These are phyloP conservation scores for Malachius bipustulatus DNA, from an alignment of 2,888 invertebrate genomes.

Conservation along the genomic window DNA sequence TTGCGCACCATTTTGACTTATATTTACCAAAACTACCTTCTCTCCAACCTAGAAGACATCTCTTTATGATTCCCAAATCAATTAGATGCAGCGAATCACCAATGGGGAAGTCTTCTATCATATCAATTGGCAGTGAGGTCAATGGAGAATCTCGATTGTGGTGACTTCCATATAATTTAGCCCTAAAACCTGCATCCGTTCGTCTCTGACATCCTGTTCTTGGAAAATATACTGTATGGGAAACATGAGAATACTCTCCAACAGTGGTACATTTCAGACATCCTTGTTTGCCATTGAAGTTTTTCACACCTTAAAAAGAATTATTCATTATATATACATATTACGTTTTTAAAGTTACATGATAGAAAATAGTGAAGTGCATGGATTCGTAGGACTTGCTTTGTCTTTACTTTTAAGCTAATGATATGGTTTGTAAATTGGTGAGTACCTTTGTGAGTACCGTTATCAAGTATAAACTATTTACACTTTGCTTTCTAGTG, in stretches of 20 bases:
- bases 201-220: conserved; percentile 10
- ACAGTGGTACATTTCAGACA: conserved; percentile 16
- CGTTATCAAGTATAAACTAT: no score
- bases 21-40: no score
- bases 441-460: no score
- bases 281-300: conserved; percentile 17
- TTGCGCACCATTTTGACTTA: conserved; percentile 17
- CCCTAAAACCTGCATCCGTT: conserved; percentile 14
- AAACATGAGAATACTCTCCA: conserved; percentile 14
- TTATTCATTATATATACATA: no score
- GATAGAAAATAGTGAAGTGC: no score
- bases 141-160: conserved; percentile 15
- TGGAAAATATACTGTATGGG: conserved; percentile 12
- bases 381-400: no score
- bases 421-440: no score
- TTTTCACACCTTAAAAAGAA: conserved; percentile 17
- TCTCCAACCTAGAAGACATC: conserved; percentile 17
- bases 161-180: conserved; percentile 11
- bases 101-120: conserved; percentile 15
- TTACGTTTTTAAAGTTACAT: no score
- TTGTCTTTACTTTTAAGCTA: no score
- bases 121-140: conserved; percentile 11
- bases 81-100: conserved; percentile 16
- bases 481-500: no score
- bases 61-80: conserved; percentile 17